Evolutionary conservation across 2,888 invertebrate genomes (phyloP).

Genomic region (Ecliptopera silaceata): DNA sequence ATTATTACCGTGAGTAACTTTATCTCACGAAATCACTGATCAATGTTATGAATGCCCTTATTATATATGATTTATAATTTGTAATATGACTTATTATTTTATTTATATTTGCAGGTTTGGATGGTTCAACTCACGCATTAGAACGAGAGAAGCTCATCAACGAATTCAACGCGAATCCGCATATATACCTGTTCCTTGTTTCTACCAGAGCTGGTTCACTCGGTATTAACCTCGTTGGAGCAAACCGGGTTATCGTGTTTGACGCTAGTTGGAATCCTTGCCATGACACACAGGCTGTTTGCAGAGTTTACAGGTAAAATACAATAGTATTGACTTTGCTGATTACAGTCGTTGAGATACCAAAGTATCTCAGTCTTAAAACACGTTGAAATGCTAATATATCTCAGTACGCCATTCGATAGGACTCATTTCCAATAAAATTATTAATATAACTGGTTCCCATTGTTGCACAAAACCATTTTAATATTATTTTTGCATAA

Average conservation of each 20-base stretch:
- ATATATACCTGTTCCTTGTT: conserved; percentile 95
- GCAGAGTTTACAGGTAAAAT: conserved; percentile 90
- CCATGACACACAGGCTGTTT: conserved; percentile 98
- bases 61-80: too few species aligned
- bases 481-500: too few species aligned
- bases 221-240: conserved; percentile 98
- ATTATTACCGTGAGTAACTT: conserved; percentile 92
- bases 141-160: conserved; percentile 98
- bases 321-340: neutral
- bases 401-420: too few species aligned
- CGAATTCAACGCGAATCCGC: conserved; percentile 95
- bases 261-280: conserved; percentile 99
- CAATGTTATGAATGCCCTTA: neutral
- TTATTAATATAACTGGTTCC: too few species aligned
- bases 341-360: too few species aligned
- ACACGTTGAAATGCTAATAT: too few species aligned
- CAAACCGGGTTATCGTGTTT: conserved; percentile 98
- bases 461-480: too few species aligned
- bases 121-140: conserved; percentile 96
- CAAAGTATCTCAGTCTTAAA: too few species aligned
- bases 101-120: conserved; percentile 86
- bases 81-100: neutral
- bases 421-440: too few species aligned
- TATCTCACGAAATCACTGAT: neutral
- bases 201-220: conserved; percentile 98